phyloP scores from a whole-genome alignment of 2,888 invertebrate species.

The Drosophila anomalata region DNA sequence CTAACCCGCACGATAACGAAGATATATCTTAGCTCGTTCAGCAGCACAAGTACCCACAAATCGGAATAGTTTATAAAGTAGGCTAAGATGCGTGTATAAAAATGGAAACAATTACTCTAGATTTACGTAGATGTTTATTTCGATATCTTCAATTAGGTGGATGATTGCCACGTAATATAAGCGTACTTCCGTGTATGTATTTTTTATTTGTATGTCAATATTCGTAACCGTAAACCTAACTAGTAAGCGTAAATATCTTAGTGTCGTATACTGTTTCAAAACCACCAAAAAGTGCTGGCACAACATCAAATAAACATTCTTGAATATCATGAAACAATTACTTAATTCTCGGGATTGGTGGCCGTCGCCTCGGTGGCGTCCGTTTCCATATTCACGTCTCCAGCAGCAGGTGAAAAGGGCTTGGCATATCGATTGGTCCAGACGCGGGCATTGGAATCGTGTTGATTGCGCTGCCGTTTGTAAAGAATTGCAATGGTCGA shows the following conservation, averaged over 20 bases:
- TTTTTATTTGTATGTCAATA: constrained; percentile 33
- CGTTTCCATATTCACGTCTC: not conserved
- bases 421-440: constrained; percentile 29
- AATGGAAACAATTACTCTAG: constrained; percentile 5
- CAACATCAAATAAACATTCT: constrained; percentile 72
- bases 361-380: not conserved
- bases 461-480: not conserved
- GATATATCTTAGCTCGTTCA: constrained; percentile 26
- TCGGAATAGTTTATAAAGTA: constrained; percentile 13
- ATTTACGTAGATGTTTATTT: constrained; percentile 22
- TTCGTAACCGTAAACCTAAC: constrained; percentile 4
- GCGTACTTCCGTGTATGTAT: constrained; percentile 14
- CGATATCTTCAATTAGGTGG: constrained; percentile 8
- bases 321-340: constrained; percentile 53
- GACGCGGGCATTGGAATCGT: constrained; percentile 12
- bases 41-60: constrained; percentile 14
- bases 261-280: constrained; percentile 69
- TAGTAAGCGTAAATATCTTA: constrained; percentile 28
- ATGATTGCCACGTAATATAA: constrained; percentile 7
- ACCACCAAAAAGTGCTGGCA: constrained; percentile 83
- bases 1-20: constrained; percentile 56
- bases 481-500: not conserved
- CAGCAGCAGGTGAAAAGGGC: not conserved
- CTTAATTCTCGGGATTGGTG: not conserved
- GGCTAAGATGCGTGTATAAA: constrained; percentile 22